Evolutionary conservation across 2,888 invertebrate genomes (phyloP).

Genomic region (Dynastes maya): DNA sequence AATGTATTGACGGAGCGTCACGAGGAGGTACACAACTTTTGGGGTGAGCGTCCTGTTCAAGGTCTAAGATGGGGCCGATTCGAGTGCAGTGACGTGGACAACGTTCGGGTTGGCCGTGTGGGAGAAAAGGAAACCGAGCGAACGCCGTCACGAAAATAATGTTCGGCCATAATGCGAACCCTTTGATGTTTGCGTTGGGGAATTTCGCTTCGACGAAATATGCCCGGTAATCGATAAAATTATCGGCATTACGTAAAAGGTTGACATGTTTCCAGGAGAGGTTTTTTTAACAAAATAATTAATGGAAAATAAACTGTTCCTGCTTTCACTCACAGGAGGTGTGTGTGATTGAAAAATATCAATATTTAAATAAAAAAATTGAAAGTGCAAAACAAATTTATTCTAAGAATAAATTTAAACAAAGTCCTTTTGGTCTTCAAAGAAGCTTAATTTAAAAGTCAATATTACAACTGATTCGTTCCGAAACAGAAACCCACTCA

Average conservation of each 20-base stretch:
- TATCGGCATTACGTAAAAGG: constrained; percentile 10
- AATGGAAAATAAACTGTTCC: background rate
- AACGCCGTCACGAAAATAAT: constrained; percentile 25
- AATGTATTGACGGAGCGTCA: constrained; percentile 25
- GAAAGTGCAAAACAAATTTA: too few relatives aligned
- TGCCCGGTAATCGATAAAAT: constrained; percentile 24
- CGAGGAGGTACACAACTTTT: constrained; percentile 42
- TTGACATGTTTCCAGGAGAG: background rate
- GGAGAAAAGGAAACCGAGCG: constrained; percentile 13
- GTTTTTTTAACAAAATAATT: too few relatives aligned
- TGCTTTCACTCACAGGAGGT: too few relatives aligned
- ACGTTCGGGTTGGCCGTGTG: constrained; percentile 36
- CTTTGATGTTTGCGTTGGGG: constrained; percentile 25
- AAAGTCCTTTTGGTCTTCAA: too few relatives aligned
- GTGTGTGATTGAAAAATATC: too few relatives aligned
- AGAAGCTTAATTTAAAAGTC: too few relatives aligned
- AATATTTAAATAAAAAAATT: too few relatives aligned
- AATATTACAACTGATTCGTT: too few relatives aligned
- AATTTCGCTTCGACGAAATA: constrained; percentile 12
- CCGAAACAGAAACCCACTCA: too few relatives aligned
- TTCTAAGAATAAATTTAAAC: too few relatives aligned
- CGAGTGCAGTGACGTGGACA: constrained; percentile 36
- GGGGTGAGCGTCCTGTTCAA: constrained; percentile 65
- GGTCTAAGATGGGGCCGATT: constrained; percentile 56
- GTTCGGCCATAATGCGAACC: background rate